These are phyloP conservation scores for Andricus curvator DNA, from an alignment of 2,888 invertebrate genomes.

Conservation along the genomic window DNA sequence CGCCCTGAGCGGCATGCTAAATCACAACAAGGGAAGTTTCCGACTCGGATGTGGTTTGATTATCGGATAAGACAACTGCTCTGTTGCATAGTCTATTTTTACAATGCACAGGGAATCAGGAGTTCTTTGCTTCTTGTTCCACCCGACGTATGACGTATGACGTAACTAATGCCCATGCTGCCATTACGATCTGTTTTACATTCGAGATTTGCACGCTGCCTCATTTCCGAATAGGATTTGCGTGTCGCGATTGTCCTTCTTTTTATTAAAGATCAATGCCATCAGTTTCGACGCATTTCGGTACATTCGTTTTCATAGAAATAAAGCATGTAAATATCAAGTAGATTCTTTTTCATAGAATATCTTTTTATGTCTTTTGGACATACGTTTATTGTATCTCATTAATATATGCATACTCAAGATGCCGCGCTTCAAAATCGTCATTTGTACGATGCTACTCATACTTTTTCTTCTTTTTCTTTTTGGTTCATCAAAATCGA, in stretches of 20 bases:
- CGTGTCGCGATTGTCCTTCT: constrained; percentile 52
- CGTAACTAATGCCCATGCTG: constrained; percentile 53
- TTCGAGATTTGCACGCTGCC: constrained; percentile 49
- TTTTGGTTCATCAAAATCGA: not conserved
- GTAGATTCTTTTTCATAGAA: not conserved
- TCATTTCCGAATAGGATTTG: constrained; percentile 47
- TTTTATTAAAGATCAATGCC: constrained; percentile 46
- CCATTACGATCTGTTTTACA: constrained; percentile 48
- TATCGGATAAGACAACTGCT: constrained; percentile 85
- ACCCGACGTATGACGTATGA: constrained; percentile 46
- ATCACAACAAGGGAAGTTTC: constrained; percentile 95
- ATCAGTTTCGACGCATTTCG: constrained; percentile 47
- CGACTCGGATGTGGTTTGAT: constrained; percentile 96
- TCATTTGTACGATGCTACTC: not conserved
- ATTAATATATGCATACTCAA: not conserved
- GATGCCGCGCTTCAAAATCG: not conserved
- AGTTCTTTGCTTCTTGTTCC: constrained; percentile 43
- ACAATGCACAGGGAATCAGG: constrained; percentile 43
- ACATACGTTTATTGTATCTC: not conserved
- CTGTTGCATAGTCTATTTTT: constrained; percentile 41
- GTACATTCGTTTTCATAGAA: not conserved
- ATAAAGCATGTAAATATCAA: constrained; percentile 4
- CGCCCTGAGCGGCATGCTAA: constrained; percentile 93
- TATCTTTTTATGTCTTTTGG: not conserved
- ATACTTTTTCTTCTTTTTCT: not conserved